Base-by-base conservation (phyloP, 2,888 invertebrate species). In the Chaitophorus viminalis region DNA sequence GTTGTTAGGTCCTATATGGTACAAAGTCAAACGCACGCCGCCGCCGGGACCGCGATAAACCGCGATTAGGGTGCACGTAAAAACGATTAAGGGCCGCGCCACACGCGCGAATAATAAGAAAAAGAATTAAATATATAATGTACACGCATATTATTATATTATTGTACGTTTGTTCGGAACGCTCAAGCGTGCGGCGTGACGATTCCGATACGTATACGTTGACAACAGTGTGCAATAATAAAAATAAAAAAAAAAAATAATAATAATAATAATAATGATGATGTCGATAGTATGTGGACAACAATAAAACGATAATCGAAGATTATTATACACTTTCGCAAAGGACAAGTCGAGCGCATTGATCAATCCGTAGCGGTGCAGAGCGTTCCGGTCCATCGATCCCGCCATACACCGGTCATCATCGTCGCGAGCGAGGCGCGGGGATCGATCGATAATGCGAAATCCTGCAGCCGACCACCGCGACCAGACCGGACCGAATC, bases 401-500 rank as follows among this genome's bases (percentile, higher is more conserved):
- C 29, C 8, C 29, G 14, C 68, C n/a, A 31, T 11, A 11, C 68
- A 70, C 68, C 68, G 68, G 68, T 29, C 68, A 29, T 70, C 68
- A 31, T 70, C 68, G 29, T 21, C 18, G 9, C 4, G 60, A 60
- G 18, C 60, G 60, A 25, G 21, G 25, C 68, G 68, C 68, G 25
- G 25, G 29, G 29, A 68, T 68, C 68, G 68, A 68, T 68, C 68
- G 68, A n/a, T 29, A 72, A 17, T 21, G 72, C n/a, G 72, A 72
- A 72, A 72, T 72, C 33, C 33, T 33, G 33, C 72, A 70, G n/a
- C 14, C 68, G 25, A 46, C 46, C 60, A 25, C 60, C 60, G 25
- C 60, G n/a, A 29, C 29, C 68, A 25, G 31, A 72, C 72, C 72
- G 72, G 9, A 33, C 72, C 72, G 72, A 72, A 72, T 72, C 72